Evolutionary conservation across 30 jellyfish, hydroid and myxozoan genomes (phyloP).

Genomic region (Cassiopea andromeda): DNA sequence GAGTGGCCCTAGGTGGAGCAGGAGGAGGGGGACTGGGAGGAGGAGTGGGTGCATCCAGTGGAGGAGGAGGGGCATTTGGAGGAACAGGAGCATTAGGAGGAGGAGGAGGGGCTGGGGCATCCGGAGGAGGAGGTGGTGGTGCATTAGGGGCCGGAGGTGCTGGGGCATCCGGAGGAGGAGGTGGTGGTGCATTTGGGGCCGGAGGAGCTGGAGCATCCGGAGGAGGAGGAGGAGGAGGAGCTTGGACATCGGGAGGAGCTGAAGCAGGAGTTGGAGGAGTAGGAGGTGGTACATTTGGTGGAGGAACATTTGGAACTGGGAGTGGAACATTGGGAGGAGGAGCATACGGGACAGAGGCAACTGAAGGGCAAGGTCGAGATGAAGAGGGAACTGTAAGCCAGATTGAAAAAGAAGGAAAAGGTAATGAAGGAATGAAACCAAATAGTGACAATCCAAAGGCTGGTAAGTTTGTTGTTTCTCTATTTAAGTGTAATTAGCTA

Average conservation of each 20-base stretch:
- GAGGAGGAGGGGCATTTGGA: constrained; percentile 11
- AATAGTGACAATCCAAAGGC: constrained; percentile 47
- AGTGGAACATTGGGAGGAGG: background rate
- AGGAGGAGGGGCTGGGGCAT: background rate
- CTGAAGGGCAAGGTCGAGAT: background rate
- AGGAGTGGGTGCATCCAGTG: background rate
- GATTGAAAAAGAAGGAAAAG: constrained; percentile 38
- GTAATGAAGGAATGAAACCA: constrained; percentile 59
- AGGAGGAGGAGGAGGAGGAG: constrained; percentile 44
- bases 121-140: background rate
- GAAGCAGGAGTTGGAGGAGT: constrained; percentile 25
- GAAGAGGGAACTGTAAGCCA: constrained; percentile 14
- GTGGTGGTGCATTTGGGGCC: constrained; percentile 16
- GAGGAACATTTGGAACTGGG: background rate
- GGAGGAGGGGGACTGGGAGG: constrained; percentile 6
- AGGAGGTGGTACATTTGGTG: background rate
- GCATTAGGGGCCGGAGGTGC: background rate
- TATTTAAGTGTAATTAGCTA: too few species aligned
- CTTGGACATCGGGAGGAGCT: constrained; percentile 4
- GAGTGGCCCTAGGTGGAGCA: background rate
- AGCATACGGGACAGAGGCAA: background rate
- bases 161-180: constrained; percentile 35
- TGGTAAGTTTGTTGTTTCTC: constrained; percentile 7
- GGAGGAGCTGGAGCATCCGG: constrained; percentile 50
- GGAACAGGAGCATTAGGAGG: constrained; percentile 15